These are phyloP conservation scores for Cyclophora punctaria DNA, from an alignment of 2,888 invertebrate species.

Conservation along the genomic window DNA sequence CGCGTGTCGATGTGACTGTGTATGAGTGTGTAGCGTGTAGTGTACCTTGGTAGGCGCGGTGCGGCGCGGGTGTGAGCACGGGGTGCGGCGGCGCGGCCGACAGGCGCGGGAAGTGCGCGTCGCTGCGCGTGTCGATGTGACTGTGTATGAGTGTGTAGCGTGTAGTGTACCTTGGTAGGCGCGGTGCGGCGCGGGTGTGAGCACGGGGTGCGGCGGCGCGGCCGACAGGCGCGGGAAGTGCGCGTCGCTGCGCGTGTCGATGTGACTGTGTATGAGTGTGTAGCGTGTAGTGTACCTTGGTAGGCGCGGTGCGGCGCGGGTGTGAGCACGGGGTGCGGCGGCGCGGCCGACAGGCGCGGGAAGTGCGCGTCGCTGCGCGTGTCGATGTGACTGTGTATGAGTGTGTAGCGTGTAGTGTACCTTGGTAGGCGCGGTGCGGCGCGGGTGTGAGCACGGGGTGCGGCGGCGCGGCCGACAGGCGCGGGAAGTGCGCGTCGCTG, in stretches of 20 bases:
- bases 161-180: slow-evolving; percentile 40
- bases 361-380: slow-evolving; percentile 69
- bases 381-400: no score
- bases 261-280: no score
- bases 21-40: background rate
- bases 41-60: slow-evolving; percentile 41
- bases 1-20: slow-evolving; percentile 68
- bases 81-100: slow-evolving; percentile 42
- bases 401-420: slow-evolving; percentile 19
- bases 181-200: slow-evolving; percentile 28
- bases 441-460: slow-evolving; percentile 28
- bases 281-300: slow-evolving; percentile 31
- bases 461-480: slow-evolving; percentile 49
- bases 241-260: slow-evolving; percentile 67
- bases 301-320: slow-evolving; percentile 31
- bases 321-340: slow-evolving; percentile 32
- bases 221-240: slow-evolving; percentile 69
- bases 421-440: slow-evolving; percentile 38
- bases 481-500: slow-evolving; percentile 70
- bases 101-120: slow-evolving; percentile 69
- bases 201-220: slow-evolving; percentile 33
- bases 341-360: slow-evolving; percentile 59
- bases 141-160: no score
- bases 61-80: slow-evolving; percentile 28
- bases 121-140: slow-evolving; percentile 68